Percentiles rank a stretch among this genome's conserved stretches.
These are phyloP conservation scores for Psilopogon haemacephalus DNA, from an alignment of 2,113 vertebrate species.

Conservation along the genomic window DNA sequence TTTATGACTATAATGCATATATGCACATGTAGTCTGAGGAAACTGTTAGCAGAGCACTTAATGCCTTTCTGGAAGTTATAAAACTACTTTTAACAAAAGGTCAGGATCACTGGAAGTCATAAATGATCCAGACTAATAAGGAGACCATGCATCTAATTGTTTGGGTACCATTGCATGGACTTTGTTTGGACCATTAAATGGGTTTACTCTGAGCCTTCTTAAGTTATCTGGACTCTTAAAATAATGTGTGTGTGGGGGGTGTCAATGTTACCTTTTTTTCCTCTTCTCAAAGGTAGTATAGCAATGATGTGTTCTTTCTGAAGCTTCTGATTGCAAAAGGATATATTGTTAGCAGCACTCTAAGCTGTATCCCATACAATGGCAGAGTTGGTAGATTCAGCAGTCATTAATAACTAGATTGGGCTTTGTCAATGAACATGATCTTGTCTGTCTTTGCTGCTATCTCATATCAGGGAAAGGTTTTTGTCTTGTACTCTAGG, in stretches of 20 bases:
- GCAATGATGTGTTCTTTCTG: neutral
- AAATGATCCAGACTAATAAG: neutral
- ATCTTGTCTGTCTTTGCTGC: neutral
- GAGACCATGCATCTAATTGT: neutral
- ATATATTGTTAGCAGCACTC: accelerated
- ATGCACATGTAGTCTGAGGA: neutral
- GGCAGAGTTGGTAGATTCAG: neutral
- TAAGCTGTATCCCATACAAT: neutral
- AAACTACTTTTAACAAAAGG: neutral
- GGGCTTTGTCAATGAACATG: neutral
- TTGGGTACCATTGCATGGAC: neutral
- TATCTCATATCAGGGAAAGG: neutral
- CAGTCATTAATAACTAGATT: too few species aligned
- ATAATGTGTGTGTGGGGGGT: accelerated
- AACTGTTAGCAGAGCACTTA: neutral
- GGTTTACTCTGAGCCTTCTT: neutral
- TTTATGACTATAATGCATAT: neutral
- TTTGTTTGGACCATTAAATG: neutral
- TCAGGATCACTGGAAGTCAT: neutral
- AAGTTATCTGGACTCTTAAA: neutral
- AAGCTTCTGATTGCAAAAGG: neutral
- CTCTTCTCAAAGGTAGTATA: neutral
- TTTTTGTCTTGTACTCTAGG: neutral
- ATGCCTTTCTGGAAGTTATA: neutral
- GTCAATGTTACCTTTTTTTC: too few species aligned